phyloP scores from a whole-genome alignment of 2,113 vertebrate genomes.

The Gymnocephalus cernua region DNA sequence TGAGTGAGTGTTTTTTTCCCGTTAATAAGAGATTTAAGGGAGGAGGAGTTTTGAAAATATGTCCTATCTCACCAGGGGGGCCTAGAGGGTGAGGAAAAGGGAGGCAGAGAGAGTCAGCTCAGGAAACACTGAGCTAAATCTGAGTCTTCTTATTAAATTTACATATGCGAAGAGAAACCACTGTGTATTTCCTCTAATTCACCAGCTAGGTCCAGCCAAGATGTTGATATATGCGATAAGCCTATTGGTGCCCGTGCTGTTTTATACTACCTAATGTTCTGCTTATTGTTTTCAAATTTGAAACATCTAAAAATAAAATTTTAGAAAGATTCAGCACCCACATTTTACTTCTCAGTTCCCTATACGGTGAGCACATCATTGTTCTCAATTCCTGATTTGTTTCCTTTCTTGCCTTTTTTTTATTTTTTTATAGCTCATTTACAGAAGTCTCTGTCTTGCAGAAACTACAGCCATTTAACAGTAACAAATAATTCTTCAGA shows the following conservation, averaged over 20 bases:
- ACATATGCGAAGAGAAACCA: conserved; percentile 31
- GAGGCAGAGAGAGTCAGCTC: conserved; percentile 6
- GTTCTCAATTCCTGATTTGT: conserved; percentile 8
- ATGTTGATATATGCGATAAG: conserved; percentile 5
- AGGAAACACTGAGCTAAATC: conserved; percentile 48
- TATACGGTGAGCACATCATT: background rate
- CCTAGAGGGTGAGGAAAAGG: background rate
- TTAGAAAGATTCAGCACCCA: background rate
- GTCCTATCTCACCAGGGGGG: conserved; percentile 56
- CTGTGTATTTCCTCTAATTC: conserved; percentile 21
- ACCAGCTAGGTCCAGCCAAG: background rate
- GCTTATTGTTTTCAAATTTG: background rate
- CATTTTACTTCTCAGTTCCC: conserved; percentile 18
- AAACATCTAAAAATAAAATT: too few species aligned
- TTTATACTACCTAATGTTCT: background rate
- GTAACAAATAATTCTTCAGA: background rate
- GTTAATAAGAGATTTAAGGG: conserved; percentile 42
- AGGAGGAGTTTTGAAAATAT: conserved; percentile 40
- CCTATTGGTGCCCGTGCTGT: background rate
- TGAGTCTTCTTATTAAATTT: conserved; percentile 54
- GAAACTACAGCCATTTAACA: background rate
- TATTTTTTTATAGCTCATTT: background rate
- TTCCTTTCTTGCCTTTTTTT: background rate
- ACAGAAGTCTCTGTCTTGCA: background rate
- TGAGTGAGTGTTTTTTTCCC: conserved; percentile 12